phyloP scores from a whole-genome alignment of 2,797 vertebrate species.

The Glossophaga mutica region DNA sequence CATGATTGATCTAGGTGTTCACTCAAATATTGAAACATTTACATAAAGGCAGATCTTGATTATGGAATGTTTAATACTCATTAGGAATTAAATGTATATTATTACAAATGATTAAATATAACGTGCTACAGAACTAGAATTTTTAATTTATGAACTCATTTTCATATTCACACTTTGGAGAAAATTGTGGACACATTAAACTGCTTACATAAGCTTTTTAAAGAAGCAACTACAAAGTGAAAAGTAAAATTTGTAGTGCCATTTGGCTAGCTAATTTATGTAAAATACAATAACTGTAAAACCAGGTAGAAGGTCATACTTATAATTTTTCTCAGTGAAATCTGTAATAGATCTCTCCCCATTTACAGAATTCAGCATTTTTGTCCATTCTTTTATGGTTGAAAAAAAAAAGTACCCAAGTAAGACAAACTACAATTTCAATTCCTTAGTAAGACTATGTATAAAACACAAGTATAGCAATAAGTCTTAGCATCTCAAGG shows the following conservation, averaged over 20 bases:
- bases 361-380: constrained; percentile 65
- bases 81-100: constrained; percentile 12
- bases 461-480: not conserved
- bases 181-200: constrained; percentile 52
- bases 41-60: not conserved
- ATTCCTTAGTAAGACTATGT: not conserved
- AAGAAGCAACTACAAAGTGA: constrained; percentile 53
- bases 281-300: constrained; percentile 72
- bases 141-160: constrained; percentile 58
- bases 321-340: constrained; percentile 69
- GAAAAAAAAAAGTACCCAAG: not conserved
- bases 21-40: not conserved
- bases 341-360: constrained; percentile 26
- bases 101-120: constrained; percentile 22
- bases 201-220: constrained; percentile 58
- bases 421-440: constrained; percentile 22
- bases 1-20: not conserved
- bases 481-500: constrained; percentile 35
- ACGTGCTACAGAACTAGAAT: not conserved
- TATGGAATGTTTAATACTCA: not conserved
- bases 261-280: constrained; percentile 68
- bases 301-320: constrained; percentile 70
- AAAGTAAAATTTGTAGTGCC: constrained; percentile 61
- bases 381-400: not conserved
- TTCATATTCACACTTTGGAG: constrained; percentile 46